Conservation (phyloP, 2,888 invertebrate genomes). For the Taenaris catops region DNA sequence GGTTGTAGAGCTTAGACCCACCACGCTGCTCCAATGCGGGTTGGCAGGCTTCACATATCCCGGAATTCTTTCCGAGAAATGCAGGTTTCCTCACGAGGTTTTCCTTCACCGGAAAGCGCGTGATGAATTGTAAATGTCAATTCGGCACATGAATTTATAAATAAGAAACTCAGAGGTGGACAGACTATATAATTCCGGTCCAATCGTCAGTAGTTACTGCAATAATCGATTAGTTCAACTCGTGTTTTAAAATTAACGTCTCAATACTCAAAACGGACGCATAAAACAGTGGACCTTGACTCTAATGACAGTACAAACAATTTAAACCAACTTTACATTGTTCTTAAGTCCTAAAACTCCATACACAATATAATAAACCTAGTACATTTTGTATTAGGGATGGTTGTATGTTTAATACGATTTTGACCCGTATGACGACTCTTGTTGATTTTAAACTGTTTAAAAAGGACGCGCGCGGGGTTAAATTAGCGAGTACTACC, state of each 20-base stretch:
- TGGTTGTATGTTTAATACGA: conserved; percentile 7
- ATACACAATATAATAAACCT: conserved; percentile 6
- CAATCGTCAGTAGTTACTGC: conserved; percentile 2
- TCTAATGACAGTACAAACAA: conserved; percentile 54
- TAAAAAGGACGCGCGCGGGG: conserved; percentile 55
- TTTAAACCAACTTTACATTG: conserved; percentile 37
- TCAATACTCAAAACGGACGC: conserved; percentile 29
- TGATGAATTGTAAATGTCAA: too few species aligned
- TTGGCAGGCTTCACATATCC: too few species aligned
- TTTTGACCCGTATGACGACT: conserved; percentile 30
- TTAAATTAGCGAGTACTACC: conserved; percentile 70
- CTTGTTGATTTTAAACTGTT: conserved; percentile 57
- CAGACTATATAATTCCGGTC: too few species aligned
- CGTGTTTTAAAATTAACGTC: conserved; percentile 36
- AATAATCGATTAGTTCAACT: conserved; percentile 13
- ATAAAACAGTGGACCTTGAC: conserved; percentile 52
- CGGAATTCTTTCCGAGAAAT: too few species aligned
- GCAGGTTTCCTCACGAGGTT: too few species aligned
- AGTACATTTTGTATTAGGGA: conserved; percentile 8
- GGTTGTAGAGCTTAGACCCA: too few species aligned
- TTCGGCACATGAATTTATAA: too few species aligned
- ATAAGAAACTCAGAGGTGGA: too few species aligned
- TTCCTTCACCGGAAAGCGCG: too few species aligned
- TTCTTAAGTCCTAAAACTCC: conserved; percentile 31
- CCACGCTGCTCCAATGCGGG: too few species aligned